A percentile compares a stretch with the other conserved stretches of the same genome.
Conservation (phyloP, 2,797 vertebrate species). For the Geotrypetes seraphini region DNA sequence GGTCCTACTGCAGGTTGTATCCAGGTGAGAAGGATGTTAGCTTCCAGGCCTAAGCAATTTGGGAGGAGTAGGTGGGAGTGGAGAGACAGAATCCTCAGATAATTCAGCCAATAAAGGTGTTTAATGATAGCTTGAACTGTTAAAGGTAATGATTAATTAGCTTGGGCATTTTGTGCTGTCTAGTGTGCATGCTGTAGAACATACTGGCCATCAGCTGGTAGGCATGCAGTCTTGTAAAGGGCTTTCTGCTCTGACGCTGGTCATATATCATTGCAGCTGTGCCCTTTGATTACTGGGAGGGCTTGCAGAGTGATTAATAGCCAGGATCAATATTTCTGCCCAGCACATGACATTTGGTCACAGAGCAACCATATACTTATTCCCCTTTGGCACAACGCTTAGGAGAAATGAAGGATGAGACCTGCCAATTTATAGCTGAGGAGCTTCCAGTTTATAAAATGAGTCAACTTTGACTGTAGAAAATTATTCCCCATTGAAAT, state of each 20-base stretch:
- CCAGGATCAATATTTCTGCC: slow-evolving; percentile 94
- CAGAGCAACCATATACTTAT: slow-evolving; percentile 97
- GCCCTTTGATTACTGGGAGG: slow-evolving; percentile 97
- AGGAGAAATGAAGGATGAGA: slow-evolving; percentile 93
- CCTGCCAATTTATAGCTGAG: slow-evolving; percentile 88
- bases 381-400: slow-evolving; percentile 72
- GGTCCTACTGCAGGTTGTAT: slow-evolving; percentile 54
- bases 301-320: slow-evolving; percentile 95
- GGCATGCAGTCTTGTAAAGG: slow-evolving; percentile 75
- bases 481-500: slow-evolving; percentile 97
- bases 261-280: slow-evolving; percentile 93
- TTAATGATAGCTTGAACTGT: slow-evolving; percentile 70
- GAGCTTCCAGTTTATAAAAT: slow-evolving; percentile 79
- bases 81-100: slow-evolving; percentile 69
- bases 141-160: slow-evolving; percentile 77
- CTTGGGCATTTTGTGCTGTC: slow-evolving; percentile 61
- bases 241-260: slow-evolving; percentile 86
- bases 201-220: slow-evolving; percentile 75
- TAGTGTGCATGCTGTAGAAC: slow-evolving; percentile 63
- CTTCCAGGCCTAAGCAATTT: slow-evolving; percentile 64
- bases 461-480: slow-evolving; percentile 86
- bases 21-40: slow-evolving; percentile 61
- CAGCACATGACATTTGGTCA: slow-evolving; percentile 95
- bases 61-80: too few species aligned
- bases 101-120: slow-evolving; percentile 73